Base-by-base conservation (phyloP, 2,888 invertebrate genomes). In the Tuta absoluta region DNA sequence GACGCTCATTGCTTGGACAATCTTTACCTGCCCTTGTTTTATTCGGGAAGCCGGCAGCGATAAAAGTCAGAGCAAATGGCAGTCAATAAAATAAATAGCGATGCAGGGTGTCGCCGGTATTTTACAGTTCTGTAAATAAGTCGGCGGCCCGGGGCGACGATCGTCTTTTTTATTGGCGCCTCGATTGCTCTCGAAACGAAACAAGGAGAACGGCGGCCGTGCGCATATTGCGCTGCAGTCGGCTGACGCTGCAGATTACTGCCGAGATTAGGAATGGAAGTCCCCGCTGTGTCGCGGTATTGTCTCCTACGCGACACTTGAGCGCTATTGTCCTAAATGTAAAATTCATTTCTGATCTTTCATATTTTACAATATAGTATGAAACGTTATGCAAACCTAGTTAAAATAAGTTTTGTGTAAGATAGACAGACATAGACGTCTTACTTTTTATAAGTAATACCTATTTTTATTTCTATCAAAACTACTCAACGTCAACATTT, bases 151-250 rank as follows among this genome's bases (percentile, higher is more conserved):
- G 83, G 87, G 89, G 90, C 86, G 88, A 85, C 89, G 89, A 89
- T 91, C 90, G 91, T 79, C 88, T 92, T 91, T 92, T 92, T 92
- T 92, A 92, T 92, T 91, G 92, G 86, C 88, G 90, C 89, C 89
- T 88, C 89, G 87, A 92, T 92, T 87, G 91, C 91, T 89, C 92
- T 91, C 88, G 87, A 90, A 89, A 90, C 88, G 87, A 90, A 89
- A 90, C 89, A 87, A 85, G 80, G 89, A 87, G 87, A 10, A 33
- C 83, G 87, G 75, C 83, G 73, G 77, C 76, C 73, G 4, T 75
- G 86, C 85, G 66, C 64, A 64, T 62, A 62, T 63, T 86, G 79
- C 81, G 79, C 80, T 75, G 78, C 76, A 71, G 14, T 56, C 69
- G 73, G 88, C 89, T 84, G 88, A 88, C 84, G 75, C 78, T 69